Base-by-base conservation (phyloP, 2,888 invertebrate species). In the Camptogramma bilineatum region DNA sequence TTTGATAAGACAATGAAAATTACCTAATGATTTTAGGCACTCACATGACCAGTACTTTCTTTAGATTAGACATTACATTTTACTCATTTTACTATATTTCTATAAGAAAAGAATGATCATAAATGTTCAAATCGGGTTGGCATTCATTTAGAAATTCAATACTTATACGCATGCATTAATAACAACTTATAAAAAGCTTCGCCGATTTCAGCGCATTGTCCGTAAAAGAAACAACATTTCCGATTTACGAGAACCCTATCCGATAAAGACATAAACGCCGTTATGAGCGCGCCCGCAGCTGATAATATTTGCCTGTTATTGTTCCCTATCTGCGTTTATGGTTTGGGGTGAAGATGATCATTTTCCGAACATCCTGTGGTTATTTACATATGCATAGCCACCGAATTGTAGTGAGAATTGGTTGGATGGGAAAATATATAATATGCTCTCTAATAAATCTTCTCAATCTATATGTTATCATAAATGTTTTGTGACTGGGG, bases 201-300 rank as follows among this genome's bases (percentile, higher is more conserved):
- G n/a, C 53, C 52, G 62, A 66, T 73, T 69, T 59, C 62, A 65
- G 46, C 60, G 52, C 62, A 69, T 70, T 70, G 68, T 64, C 66
- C 52, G 60, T 53, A 52, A 71, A 73, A 73, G 68, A 69, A 69
- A 65, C 71, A 69, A 66, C 71, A 68, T 71, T 65, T 60, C 66
- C 66, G 55, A 70, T 73, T 73, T 73, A 73, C 71, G 73, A 73
- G 69, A 73, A 69, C 74, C 76, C 73, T 72, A 67, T 70, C 75
- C 77, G 83, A 83, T 84, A 81, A 81, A 82, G 82, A 78, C 80
- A 82, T 84, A 80, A 84, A 82, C 76, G 76, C 70, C 74, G 80
- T 81, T 81, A 81, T 83, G 83, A 82, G 81, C 77, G 54, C 75
- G 66, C 73, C 79, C 79, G 66, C 75, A 72, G 78, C 82, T 81